These are phyloP conservation scores for Falco columbarius DNA, from an alignment of 2,797 vertebrate genomes.

Conservation along the genomic window DNA sequence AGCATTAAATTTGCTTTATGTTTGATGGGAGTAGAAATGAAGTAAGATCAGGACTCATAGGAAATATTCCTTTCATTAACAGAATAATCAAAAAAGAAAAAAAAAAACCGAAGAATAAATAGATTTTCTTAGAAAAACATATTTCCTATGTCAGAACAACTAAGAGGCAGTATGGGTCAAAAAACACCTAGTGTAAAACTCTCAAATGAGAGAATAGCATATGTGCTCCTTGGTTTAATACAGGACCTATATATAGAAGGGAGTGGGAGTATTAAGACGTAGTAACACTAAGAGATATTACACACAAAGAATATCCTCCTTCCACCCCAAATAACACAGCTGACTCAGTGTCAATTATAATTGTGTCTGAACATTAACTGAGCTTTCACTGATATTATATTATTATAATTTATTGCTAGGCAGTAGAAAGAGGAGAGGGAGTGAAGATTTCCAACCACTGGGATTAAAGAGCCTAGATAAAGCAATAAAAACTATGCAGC, in stretches of 20 bases:
- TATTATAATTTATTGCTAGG: background rate
- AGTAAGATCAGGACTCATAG: background rate
- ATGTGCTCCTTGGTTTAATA: background rate
- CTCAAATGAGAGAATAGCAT: background rate
- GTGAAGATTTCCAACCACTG: background rate
- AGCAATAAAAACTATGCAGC: background rate
- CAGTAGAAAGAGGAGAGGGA: background rate
- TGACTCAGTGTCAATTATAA: background rate
- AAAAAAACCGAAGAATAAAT: background rate
- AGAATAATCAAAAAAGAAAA: background rate
- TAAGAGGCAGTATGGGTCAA: background rate
- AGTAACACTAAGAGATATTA: background rate
- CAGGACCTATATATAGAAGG: background rate
- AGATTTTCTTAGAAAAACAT: background rate
- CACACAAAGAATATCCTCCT: background rate
- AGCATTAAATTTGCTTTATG: background rate
- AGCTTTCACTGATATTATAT: background rate
- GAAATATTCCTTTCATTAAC: background rate
- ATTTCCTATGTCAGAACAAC: background rate
- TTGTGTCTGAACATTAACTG: background rate
- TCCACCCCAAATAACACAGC: background rate
- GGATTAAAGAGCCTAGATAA: background rate
- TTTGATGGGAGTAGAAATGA: background rate
- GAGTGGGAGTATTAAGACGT: background rate
- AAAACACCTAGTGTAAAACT: background rate